A percentile compares a stretch with the other conserved stretches of the same genome.
phyloP scores from a whole-genome alignment of 2,888 invertebrate genomes.

The Lacanobia oleracea region DNA sequence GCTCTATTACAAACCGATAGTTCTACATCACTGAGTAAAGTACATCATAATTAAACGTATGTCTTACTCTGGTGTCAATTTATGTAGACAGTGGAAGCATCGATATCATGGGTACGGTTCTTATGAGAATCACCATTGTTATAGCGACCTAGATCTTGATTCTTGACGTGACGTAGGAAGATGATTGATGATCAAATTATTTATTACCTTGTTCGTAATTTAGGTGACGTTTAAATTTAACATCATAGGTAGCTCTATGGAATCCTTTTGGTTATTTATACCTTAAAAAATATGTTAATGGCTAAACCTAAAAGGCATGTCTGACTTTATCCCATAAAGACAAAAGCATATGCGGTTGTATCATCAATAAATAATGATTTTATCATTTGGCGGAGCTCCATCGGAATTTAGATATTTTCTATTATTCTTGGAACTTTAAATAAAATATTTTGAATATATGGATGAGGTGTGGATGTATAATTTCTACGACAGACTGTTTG shows the following conservation, averaged over 20 bases:
- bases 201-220: background rate
- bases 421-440: background rate
- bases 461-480: background rate
- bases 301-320: too few relatives aligned
- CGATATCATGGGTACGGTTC: constrained; percentile 8
- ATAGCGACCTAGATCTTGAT: constrained; percentile 35
- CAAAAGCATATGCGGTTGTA: background rate
- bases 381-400: constrained; percentile 1
- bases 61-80: background rate
- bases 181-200: constrained; percentile 23
- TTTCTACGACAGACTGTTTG: constrained; percentile 13
- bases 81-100: background rate
- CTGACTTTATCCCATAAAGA: background rate
- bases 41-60: background rate
- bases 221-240: background rate
- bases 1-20: background rate
- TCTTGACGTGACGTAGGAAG: constrained; percentile 1
- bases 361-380: background rate
- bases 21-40: background rate
- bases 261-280: constrained; percentile 8
- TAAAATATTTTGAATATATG: background rate
- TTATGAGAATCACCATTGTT: constrained; percentile 39
- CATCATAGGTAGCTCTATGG: background rate
- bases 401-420: background rate
- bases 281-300: too few relatives aligned